phyloP scores from a whole-genome alignment of 2,797 vertebrate genomes.

The Bucorvus abyssinicus region DNA sequence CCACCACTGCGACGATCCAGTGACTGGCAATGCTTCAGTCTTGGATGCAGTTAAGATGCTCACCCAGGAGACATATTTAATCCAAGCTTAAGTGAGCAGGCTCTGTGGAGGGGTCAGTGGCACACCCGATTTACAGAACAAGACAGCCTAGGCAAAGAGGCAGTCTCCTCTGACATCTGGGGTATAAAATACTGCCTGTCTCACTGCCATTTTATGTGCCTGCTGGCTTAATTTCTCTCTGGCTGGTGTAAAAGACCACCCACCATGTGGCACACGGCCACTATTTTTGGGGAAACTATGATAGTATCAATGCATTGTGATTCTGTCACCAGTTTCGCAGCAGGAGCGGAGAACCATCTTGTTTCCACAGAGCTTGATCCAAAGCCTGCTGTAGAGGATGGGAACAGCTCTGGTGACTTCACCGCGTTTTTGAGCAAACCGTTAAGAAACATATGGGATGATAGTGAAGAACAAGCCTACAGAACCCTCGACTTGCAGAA shows the following conservation, averaged over 20 bases:
- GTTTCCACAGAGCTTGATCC: neutral
- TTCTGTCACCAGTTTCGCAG: neutral
- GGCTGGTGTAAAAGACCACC: neutral
- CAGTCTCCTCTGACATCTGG: neutral
- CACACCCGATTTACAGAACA: accelerated
- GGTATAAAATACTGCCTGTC: neutral
- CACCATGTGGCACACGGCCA: neutral
- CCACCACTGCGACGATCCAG: accelerated
- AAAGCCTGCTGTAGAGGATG: neutral
- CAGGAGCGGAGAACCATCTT: neutral
- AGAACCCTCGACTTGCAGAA: neutral
- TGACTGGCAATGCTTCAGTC: neutral
- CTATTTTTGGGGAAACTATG: neutral
- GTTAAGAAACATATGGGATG: neutral
- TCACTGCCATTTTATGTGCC: neutral
- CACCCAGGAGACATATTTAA: neutral
- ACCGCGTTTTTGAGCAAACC: neutral
- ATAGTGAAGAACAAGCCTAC: neutral
- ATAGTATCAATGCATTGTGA: neutral
- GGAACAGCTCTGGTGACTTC: neutral
- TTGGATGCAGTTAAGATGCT: neutral
- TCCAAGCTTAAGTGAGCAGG: neutral
- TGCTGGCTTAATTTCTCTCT: neutral
- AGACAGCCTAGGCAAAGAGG: neutral
- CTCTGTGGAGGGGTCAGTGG: neutral